phyloP scores from a whole-genome alignment of 2,888 invertebrate genomes.

The Troides helena region DNA sequence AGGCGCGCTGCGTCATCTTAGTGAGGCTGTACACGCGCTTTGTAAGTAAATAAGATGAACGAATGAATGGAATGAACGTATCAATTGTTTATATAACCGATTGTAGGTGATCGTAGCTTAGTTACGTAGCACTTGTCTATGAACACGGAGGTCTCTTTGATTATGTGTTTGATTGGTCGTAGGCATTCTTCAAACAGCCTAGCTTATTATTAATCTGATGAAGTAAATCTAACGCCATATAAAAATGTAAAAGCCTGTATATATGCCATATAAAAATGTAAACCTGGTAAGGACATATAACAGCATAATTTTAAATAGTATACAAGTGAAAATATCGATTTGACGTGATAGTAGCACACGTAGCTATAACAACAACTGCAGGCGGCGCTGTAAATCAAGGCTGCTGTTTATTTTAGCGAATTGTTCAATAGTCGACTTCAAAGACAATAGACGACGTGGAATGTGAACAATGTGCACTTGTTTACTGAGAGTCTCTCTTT shows the following conservation, averaged over 20 bases:
- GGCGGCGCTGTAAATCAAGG: slow-evolving; percentile 8
- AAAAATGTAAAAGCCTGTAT: too few relatives aligned
- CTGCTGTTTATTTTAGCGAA: slow-evolving; percentile 4
- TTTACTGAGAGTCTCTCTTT: slow-evolving; percentile 2
- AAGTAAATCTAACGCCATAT: too few relatives aligned
- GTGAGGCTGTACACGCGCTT: slow-evolving; percentile 45
- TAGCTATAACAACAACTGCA: not conserved
- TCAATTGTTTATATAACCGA: not conserved
- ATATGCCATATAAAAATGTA: too few relatives aligned
- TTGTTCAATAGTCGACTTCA: slow-evolving; percentile 12
- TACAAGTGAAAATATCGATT: not conserved
- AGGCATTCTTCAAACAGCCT: too few relatives aligned
- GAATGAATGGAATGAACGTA: slow-evolving; percentile 24
- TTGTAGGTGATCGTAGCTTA: too few relatives aligned
- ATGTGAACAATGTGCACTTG: slow-evolving; percentile 9
- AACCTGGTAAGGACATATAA: too few relatives aligned
- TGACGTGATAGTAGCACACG: not conserved
- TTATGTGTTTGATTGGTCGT: too few relatives aligned
- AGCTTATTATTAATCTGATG: too few relatives aligned
- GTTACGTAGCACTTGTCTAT: too few relatives aligned
- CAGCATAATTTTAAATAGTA: too few relatives aligned
- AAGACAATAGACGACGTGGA: slow-evolving; percentile 16
- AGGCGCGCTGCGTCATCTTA: slow-evolving; percentile 44
- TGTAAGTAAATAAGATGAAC: slow-evolving; percentile 31
- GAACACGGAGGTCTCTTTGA: too few relatives aligned